Conservation (phyloP, 53 echinoderm and acorn worm genomes). For the Arbacia lixula region DNA sequence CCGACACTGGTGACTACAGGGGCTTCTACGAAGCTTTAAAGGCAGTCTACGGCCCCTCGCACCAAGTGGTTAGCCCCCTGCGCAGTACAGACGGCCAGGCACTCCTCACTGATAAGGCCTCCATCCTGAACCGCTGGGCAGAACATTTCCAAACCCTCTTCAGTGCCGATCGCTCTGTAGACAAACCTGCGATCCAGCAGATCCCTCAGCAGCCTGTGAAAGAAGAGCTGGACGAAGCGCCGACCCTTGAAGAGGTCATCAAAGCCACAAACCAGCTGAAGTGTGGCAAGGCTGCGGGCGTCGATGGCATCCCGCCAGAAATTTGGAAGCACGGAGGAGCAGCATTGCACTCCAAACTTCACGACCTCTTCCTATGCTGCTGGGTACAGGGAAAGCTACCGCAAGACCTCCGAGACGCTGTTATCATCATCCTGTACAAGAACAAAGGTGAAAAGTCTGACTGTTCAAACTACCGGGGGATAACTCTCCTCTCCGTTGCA, state of each 20-base stretch:
- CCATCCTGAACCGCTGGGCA: constrained; percentile 54
- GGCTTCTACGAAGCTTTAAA: constrained; percentile 61
- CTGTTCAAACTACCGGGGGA: constrained; percentile 62
- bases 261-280: constrained; percentile 53
- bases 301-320: constrained; percentile 61
- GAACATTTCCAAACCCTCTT: constrained; percentile 56
- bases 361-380: constrained; percentile 47
- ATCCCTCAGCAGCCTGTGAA: constrained; percentile 51
- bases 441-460: constrained; percentile 49
- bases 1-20: constrained; percentile 48
- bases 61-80: constrained; percentile 40
- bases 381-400: constrained; percentile 31
- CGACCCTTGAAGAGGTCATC: constrained; percentile 38
- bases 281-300: constrained; percentile 56
- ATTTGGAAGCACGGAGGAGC: constrained; percentile 39
- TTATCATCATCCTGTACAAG: constrained; percentile 50
- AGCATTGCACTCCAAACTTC: neutral
- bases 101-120: too few species aligned
- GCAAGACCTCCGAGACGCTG: constrained; percentile 49
- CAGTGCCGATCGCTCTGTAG: constrained; percentile 16
- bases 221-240: constrained; percentile 32
- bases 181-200: neutral
- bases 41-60: constrained; percentile 54
- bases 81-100: constrained; percentile 45
- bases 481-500: constrained; percentile 49